Evolutionary conservation across 2,888 invertebrate species (phyloP), one percentile per base, ranked within the genome.

Genomic region (Coleophora flavipennella): DNA sequence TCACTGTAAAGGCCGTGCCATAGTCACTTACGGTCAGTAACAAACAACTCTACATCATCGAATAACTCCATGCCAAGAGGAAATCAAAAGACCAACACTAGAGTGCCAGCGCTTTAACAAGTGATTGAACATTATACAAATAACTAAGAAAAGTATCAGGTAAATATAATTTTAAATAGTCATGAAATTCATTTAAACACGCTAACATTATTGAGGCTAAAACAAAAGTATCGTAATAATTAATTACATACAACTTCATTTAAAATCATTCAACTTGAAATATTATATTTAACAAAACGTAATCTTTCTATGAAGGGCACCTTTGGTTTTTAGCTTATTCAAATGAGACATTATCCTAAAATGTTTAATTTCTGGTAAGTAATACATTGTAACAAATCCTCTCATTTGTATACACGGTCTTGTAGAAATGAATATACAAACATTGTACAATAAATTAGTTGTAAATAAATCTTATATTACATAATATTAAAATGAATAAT

Each of bases 241-340:
- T 75, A 57, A 77, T 78, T 79, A 78, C 66, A 73, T 76, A 81
- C 81, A 83, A 81, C 69, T 80, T 74, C 68, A 75, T 79, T 77
- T 69, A 78, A 72, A 80, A 80, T 74, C 69, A 81, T 79, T 80
- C 67, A 81, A 81, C 81, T 80, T 78, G 81, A 81, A 80, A 78
- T 77, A 81, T 80, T 73, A 75, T 75, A 75, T 75, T 74, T 73
- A 84, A 84, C 83, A 84, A 79, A 84, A 84, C 81, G 81, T 83
- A 83, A 80, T 81, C 76, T 74, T 80, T 81, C 78, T 84, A 83
- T 86, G 88, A 88, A 91, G 91, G 92, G 92, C 91, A 92, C 91
- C 91, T 92, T 92, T 92, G 92, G 91, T 92, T 91, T 91, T 88
- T 89, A 90, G 90, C 90, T 90, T 91, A 90, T 66, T 76, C 81